Percentiles rank a stretch among this genome's conserved stretches.
Evolutionary conservation across 2,113 vertebrate genomes (phyloP).

Genomic region (Hipposideros armiger): DNA sequence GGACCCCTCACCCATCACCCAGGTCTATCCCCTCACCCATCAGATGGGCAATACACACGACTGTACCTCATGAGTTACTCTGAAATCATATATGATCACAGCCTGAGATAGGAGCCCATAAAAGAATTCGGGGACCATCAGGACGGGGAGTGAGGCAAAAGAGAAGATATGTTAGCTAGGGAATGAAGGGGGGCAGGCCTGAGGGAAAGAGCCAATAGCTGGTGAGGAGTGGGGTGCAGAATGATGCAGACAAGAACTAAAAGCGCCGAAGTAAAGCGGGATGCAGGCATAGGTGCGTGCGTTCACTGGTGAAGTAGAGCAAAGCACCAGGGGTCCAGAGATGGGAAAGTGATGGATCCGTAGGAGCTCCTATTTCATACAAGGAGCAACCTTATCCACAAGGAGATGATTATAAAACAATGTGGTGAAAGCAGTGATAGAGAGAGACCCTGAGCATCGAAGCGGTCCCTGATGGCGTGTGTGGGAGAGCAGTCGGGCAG

Average conservation of each 20-base stretch:
- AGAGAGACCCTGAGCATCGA: too few relatives aligned
- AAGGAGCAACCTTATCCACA: neutral
- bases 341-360: fast-evolving
- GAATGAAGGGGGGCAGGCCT: neutral
- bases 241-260: neutral
- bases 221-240: fast-evolving
- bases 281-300: fast-evolving
- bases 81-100: neutral
- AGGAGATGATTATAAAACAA: neutral
- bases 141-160: too few relatives aligned
- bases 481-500: too few relatives aligned
- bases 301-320: neutral
- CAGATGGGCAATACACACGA: neutral
- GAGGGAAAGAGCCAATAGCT: neutral
- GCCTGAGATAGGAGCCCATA: neutral
- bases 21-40: too few relatives aligned
- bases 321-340: neutral
- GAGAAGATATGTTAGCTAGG: neutral
- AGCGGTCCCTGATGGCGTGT: neutral
- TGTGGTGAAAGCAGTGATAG: neutral
- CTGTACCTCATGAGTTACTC: neutral
- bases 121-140: too few relatives aligned
- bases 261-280: neutral
- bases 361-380: neutral
- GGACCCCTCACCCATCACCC: neutral